These are phyloP conservation scores for Megamerina dolium DNA, from an alignment of 2,888 invertebrate genomes.

Conservation along the genomic window DNA sequence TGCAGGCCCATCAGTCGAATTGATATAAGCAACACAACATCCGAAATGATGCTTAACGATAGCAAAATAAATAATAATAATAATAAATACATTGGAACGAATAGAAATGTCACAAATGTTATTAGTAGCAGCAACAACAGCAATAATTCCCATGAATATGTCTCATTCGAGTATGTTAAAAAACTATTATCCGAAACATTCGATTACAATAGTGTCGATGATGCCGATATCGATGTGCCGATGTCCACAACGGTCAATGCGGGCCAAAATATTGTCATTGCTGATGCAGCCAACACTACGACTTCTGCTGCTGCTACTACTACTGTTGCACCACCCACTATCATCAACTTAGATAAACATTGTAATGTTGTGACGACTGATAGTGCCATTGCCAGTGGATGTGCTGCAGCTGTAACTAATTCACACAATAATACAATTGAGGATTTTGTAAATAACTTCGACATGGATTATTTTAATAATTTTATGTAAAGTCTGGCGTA, in stretches of 20 bases:
- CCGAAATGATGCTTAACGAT: too few species aligned
- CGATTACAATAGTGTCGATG: slow-evolving; percentile 28
- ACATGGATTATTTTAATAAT: slow-evolving; percentile 45
- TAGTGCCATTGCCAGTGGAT: slow-evolving; percentile 9
- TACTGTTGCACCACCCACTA: background rate
- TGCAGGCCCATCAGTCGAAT: too few species aligned
- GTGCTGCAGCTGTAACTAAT: background rate
- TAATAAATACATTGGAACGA: background rate
- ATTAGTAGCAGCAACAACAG: slow-evolving; percentile 21
- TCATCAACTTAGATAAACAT: slow-evolving; percentile 14
- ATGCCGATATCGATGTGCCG: slow-evolving; percentile 8
- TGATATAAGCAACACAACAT: too few species aligned
- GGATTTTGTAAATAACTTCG: slow-evolving; percentile 36
- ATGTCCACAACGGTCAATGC: slow-evolving; percentile 11
- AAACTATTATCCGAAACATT: slow-evolving; percentile 45
- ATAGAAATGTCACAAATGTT: slow-evolving; percentile 15
- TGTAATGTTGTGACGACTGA: slow-evolving; percentile 9
- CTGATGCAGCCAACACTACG: background rate
- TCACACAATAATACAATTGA: slow-evolving; percentile 11
- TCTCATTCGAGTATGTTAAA: slow-evolving; percentile 49
- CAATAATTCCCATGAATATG: slow-evolving; percentile 36
- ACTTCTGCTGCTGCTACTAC: slow-evolving; percentile 2
- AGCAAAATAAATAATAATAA: too few species aligned
- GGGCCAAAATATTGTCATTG: background rate
- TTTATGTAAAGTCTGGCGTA: slow-evolving; percentile 27